These are phyloP conservation scores for Labia minor DNA, from an alignment of 2,888 invertebrate species.

Conservation along the genomic window DNA sequence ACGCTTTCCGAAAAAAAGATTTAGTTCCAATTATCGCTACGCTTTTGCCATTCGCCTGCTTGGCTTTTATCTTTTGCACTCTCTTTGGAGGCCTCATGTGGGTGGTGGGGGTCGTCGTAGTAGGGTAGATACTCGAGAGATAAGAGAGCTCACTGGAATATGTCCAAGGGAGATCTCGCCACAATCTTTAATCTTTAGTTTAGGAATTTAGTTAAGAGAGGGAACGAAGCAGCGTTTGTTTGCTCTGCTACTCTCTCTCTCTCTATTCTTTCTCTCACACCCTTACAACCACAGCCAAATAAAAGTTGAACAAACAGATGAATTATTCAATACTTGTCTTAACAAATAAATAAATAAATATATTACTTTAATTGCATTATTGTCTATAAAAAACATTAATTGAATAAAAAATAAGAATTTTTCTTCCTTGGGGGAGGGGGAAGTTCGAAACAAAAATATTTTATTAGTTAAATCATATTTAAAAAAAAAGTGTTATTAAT, in stretches of 20 bases:
- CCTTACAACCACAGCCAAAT: neutral
- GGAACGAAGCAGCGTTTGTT: neutral
- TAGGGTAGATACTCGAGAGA: neutral
- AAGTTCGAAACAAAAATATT: too few relatives aligned
- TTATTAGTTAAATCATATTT: too few relatives aligned
- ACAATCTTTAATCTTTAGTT: neutral
- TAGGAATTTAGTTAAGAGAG: neutral
- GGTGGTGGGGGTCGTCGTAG: too few relatives aligned
- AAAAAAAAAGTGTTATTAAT: too few relatives aligned
- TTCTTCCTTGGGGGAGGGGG: too few relatives aligned
- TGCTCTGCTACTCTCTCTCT: too few relatives aligned
- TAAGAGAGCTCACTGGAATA: neutral
- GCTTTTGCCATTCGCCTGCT: conserved; percentile 5
- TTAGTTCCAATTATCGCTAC: conserved; percentile 13
- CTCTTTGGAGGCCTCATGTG: neutral
- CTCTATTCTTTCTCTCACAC: too few relatives aligned
- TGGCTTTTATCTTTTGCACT: conserved; percentile 13
- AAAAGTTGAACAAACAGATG: neutral
- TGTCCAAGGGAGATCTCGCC: neutral
- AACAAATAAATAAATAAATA: too few relatives aligned
- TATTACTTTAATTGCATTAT: too few relatives aligned
- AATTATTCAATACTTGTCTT: neutral
- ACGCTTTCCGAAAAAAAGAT: neutral
- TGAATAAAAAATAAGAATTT: too few relatives aligned
- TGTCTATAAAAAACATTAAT: too few relatives aligned